Conservation (phyloP, 2,888 invertebrate species). For the Melanchra persicariae region DNA sequence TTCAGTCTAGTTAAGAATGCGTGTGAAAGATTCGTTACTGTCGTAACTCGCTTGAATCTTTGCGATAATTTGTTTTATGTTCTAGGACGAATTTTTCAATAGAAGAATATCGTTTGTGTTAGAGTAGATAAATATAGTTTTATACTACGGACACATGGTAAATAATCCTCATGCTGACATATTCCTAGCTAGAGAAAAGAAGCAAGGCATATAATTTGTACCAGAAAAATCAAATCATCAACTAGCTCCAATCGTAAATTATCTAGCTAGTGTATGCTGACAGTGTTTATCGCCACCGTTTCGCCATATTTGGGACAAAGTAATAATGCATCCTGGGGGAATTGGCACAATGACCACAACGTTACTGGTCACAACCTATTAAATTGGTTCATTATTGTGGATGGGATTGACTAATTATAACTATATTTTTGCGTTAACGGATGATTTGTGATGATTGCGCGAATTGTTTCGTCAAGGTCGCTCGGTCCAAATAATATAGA, state of each 20-base stretch:
- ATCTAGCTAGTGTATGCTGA: constrained; percentile 4
- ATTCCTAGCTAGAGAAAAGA: neutral
- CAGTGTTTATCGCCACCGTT: constrained; percentile 15
- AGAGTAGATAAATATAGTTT: neutral
- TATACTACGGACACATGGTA: neutral
- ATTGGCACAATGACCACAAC: constrained; percentile 41
- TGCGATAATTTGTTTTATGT: neutral
- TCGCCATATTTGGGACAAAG: constrained; percentile 46
- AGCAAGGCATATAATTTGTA: neutral
- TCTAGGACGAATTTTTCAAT: neutral
- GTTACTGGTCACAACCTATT: constrained; percentile 28
- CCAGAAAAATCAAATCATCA: constrained; percentile 5
- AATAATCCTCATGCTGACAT: neutral
- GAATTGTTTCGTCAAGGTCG: constrained; percentile 26
- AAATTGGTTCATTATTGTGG: constrained; percentile 49
- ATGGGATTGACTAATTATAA: constrained; percentile 18
- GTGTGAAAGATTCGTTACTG: no score
- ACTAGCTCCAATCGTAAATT: constrained; percentile 21
- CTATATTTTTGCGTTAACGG: constrained; percentile 32
- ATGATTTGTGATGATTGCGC: constrained; percentile 3
- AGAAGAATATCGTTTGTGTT: neutral
- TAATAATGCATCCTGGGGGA: constrained; percentile 51
- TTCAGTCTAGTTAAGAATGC: neutral
- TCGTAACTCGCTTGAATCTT: no score
- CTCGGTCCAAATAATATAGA: constrained; percentile 1